Conservation (phyloP, 2,888 invertebrate species). For the Dusona sp. region DNA sequence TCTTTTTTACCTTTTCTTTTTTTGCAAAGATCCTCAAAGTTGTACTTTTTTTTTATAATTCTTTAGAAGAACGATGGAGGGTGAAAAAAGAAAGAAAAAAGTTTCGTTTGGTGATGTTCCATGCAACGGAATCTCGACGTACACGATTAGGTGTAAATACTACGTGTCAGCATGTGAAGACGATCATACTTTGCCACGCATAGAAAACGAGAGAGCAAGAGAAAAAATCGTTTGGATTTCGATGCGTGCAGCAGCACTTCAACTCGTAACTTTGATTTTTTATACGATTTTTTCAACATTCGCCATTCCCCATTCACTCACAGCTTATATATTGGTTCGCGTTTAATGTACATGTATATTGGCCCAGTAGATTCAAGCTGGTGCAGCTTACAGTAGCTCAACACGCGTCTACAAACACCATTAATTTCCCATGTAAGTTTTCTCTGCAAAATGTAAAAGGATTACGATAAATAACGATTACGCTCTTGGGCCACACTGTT, state of each 20-base stretch:
- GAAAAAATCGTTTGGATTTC: constrained; percentile 64
- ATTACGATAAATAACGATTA: constrained; percentile 79
- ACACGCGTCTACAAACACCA: constrained; percentile 68
- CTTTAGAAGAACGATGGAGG: constrained; percentile 20
- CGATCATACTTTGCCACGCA: constrained; percentile 62
- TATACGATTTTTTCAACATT: constrained; percentile 45
- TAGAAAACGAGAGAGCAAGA: constrained; percentile 2
- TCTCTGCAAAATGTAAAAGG: constrained; percentile 67
- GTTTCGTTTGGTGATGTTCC: background rate
- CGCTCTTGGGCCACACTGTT: constrained; percentile 51
- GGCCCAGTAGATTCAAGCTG: constrained; percentile 15
- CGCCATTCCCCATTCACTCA: constrained; percentile 36
- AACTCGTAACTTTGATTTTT: constrained; percentile 36
- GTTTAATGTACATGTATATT: background rate
- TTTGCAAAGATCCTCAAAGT: constrained; percentile 30
- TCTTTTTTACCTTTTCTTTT: constrained; percentile 47
- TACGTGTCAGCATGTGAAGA: constrained; percentile 77
- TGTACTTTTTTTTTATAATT: constrained; percentile 46
- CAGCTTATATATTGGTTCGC: constrained; percentile 5
- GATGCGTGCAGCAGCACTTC: constrained; percentile 71
- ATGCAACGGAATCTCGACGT: constrained; percentile 64
- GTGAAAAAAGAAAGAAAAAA: constrained; percentile 7
- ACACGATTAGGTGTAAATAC: constrained; percentile 76
- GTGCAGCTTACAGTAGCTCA: constrained; percentile 54
- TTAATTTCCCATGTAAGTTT: constrained; percentile 78